Evolutionary conservation across 2,797 vertebrate genomes (phyloP), one percentile per base, ranked within the genome.

Genomic region (Rhodeus uyekii): DNA sequence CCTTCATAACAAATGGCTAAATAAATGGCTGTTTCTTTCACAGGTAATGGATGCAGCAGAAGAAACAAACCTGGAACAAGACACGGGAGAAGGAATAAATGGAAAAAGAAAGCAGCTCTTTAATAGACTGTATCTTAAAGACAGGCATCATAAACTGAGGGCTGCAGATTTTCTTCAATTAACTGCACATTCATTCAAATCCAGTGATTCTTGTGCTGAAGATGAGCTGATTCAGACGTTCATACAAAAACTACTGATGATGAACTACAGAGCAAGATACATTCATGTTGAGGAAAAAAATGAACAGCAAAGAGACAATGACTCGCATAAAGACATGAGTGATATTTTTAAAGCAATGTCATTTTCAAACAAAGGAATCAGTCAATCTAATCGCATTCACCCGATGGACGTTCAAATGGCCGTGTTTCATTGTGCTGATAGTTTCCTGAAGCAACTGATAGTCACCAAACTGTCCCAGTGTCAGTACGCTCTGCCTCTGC

Each of bases 401-500:
- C 55, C 55, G 0, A 60, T 60, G 55, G 55, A 60, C 29, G 55
- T 60, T 60, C 55, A 60, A 6, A 60, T 60, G 55, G 55, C 55
- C 0, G 13, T 60, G 27, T 29, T 60, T 60, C 55, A 29, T 60
- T 94, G 93, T 1, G 90, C 94, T 61, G 92, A 95, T 77, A 76
- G 88, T 24, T 93, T 94, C 77, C 87, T 92, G 18, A 91, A 91
- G 50, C 93, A 95, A 84, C 87, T 87, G 71, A 83, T 95, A n/a
- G 81, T 89, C 0, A 91, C 76, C 16, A 95, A 95, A 60, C 55
- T 60, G 24, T 60, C 55, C 13, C 55, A 60, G 13, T 60, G 55
- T 29, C 55, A 60, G 24, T 60, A 60, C 13, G 55, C 55, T 60
- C 6, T 60, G 55, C 55, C 55, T 16, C 6, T 60, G 24, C 55